phyloP scores from a whole-genome alignment of 2,113 vertebrate species.

The Verasper variegatus region DNA sequence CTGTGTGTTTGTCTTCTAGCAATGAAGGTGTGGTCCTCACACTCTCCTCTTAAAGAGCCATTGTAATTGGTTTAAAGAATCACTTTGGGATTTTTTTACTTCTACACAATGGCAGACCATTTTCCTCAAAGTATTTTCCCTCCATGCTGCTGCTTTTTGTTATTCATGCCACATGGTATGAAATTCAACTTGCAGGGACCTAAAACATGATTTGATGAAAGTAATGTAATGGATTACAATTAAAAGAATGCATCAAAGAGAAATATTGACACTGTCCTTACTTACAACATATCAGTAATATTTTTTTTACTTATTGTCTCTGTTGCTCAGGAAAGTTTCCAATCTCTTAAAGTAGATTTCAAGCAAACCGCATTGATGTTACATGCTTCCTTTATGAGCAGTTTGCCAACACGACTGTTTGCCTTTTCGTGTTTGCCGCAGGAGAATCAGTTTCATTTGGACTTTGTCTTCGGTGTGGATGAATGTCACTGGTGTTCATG shows the following conservation, averaged over 20 bases:
- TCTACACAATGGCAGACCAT: too few relatives aligned
- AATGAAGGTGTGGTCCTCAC: slow-evolving; percentile 9
- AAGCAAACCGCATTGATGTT: not conserved
- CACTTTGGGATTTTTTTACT: too few relatives aligned
- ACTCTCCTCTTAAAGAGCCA: not conserved
- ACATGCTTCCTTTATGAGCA: not conserved
- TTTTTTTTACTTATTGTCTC: too few relatives aligned
- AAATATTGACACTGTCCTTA: not conserved
- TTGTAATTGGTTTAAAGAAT: not conserved
- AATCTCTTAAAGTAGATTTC: too few relatives aligned
- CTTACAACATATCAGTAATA: not conserved
- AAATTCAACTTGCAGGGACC: too few relatives aligned
- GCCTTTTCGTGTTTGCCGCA: slow-evolving; percentile 19
- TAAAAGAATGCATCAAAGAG: not conserved
- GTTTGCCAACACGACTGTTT: slow-evolving; percentile 42
- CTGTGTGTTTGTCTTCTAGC: slow-evolving; percentile 52
- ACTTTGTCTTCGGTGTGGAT: slow-evolving; percentile 39
- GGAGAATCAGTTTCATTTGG: slow-evolving; percentile 11
- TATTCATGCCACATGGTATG: too few relatives aligned
- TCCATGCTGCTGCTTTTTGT: not conserved
- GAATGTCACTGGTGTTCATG: slow-evolving; percentile 32
- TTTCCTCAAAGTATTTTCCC: too few relatives aligned
- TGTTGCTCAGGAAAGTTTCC: not conserved
- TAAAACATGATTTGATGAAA: too few relatives aligned
- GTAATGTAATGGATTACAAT: not conserved